Evolutionary conservation across 2,888 invertebrate species (phyloP).

Genomic region (Belgica antarctica): DNA sequence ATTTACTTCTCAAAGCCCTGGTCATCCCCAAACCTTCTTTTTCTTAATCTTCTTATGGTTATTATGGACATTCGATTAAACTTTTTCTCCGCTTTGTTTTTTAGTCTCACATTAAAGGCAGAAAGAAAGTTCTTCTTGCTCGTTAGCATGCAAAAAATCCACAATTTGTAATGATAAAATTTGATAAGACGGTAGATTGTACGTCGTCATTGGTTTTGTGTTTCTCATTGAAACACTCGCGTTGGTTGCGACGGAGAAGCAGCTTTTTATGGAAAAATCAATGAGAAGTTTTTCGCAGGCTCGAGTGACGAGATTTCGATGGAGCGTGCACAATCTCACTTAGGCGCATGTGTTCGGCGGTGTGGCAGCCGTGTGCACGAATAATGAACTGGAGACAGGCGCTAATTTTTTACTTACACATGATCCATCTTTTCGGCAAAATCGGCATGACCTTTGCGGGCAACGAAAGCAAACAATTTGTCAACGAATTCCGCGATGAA

Average conservation of each 20-base stretch:
- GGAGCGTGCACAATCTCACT: neutral
- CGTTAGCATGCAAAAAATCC: neutral
- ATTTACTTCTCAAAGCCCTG: no score
- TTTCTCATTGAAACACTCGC: constrained; percentile 1
- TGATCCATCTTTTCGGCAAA: neutral
- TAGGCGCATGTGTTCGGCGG: neutral
- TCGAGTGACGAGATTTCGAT: neutral
- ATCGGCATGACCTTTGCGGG: neutral
- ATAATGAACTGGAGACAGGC: neutral
- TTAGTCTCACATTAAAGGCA: no score
- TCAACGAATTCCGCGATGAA: no score
- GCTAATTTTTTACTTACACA: constrained; percentile 5
- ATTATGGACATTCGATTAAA: constrained; percentile 21
- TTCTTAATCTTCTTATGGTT: constrained; percentile 19
- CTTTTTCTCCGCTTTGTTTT: no score
- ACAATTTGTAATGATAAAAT: no score
- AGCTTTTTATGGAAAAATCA: constrained; percentile 1
- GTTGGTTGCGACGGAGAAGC: neutral
- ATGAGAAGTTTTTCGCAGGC: constrained; percentile 19
- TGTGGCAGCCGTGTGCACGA: neutral
- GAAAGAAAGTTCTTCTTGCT: neutral
- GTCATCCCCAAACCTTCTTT: no score
- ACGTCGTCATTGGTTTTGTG: constrained; percentile 3
- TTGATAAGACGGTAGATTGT: neutral
- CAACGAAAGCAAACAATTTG: neutral